Base-by-base conservation (phyloP, 1,140 invertebrate species). In the Drosophila rhopaloa region DNA sequence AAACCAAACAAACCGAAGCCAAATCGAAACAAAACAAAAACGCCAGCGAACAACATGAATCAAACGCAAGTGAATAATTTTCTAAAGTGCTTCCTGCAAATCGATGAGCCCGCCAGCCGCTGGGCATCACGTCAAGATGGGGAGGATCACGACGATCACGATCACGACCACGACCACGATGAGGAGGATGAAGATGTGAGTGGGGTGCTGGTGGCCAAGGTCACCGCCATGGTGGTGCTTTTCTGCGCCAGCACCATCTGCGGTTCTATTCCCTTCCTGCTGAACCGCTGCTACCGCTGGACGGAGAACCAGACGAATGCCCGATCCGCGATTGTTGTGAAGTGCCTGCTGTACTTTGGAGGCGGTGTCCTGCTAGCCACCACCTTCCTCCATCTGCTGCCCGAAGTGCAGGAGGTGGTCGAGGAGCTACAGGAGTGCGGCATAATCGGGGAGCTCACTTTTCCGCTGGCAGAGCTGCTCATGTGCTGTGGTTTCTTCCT, bases 321-420 rank as follows among this genome's bases (percentile, higher is more conserved):
- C 5, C 92, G 93, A 61, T 94, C 93, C 0, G 93, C 92, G 32
- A 92, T 73, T 37, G 76, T 94, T 13, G 93, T 95, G 2, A 86
- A 94, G 68, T 81, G 95, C n/a, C 91, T 98, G 7, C 93, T 98
- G 29, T 97, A 97, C 73, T 97, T 98, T 77, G 97, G 97, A 2
- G 98, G 97, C 3, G 98, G 98, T 1, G 97, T 98, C 2, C 94
- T 99, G 11, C 94, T 99, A 61, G 96, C 96, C 46, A 98, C 98
- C 1, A 97, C 97, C 0, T 97, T 98, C 78, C 93, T 98, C 50
- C 98, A 99, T 92, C 93, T 99, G 56, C 92, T 98, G 37, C 98
- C 98, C 1, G 98, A 99, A 93, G 96, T 98, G 0, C 94, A 94
- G 59, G 96, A 97, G 85, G 94, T 94, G 16, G 93, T 96, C 13